phyloP scores from a whole-genome alignment of 2,888 invertebrate genomes.

The Lasioglossum villosulum region DNA sequence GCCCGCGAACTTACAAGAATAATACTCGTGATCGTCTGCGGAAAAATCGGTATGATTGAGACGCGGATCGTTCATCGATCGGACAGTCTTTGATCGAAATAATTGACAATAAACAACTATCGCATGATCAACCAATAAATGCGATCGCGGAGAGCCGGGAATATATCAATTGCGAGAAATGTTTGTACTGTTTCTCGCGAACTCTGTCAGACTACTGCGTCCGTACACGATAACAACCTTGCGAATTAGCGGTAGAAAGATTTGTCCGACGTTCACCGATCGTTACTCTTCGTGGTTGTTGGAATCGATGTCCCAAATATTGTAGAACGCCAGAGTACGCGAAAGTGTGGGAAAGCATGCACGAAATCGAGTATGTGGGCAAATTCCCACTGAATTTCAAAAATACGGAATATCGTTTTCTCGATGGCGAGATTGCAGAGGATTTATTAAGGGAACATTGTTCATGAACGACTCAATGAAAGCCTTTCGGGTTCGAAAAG shows the following conservation, averaged over 20 bases:
- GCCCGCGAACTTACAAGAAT: background rate
- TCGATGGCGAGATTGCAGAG: background rate
- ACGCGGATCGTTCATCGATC: background rate
- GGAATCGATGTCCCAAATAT: conserved; percentile 60
- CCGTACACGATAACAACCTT: conserved; percentile 33
- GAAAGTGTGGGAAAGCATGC: background rate
- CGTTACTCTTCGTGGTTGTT: conserved; percentile 48
- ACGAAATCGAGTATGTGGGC: background rate
- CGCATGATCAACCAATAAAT: conserved; percentile 6
- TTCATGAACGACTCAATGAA: background rate
- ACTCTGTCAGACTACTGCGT: conserved; percentile 17
- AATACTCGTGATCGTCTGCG: background rate
- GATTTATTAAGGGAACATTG: conserved; percentile 17
- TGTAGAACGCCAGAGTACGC: conserved; percentile 41
- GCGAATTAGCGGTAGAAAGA: conserved; percentile 40
- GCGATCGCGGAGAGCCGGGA: conserved; percentile 13
- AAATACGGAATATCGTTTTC: background rate
- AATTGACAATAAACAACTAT: conserved; percentile 24
- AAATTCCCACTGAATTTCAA: background rate
- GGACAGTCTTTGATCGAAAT: conserved; percentile 6
- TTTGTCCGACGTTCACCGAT: conserved; percentile 21
- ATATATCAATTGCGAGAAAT: conserved; percentile 3
- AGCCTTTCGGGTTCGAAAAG: background rate
- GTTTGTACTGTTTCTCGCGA: conserved; percentile 29
- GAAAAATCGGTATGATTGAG: background rate